Evolutionary conservation across 64 coral and sea anemone species (phyloP), one percentile per base, ranked within the genome.

Genomic region (Acropora yongei): DNA sequence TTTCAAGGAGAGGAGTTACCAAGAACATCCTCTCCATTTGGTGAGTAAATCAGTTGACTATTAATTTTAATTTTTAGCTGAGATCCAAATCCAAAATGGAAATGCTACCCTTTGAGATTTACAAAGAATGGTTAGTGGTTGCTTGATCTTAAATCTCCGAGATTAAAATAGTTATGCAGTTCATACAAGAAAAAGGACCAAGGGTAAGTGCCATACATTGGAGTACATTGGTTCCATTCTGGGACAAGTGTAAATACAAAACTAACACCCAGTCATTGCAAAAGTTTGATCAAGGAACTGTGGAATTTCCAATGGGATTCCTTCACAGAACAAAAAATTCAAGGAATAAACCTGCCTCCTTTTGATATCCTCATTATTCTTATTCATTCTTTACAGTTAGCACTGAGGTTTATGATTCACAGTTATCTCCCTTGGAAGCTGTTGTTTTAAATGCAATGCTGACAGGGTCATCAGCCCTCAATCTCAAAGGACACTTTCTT

Each of bases 401-500:
- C 91, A 67, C 83, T 48, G 83, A 88, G 41, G 63, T 79, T 16
- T 87, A 93, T 49, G 71, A 87, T 53, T 82, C 40, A 12, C 88
- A 94, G 57, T 76, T 98, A 87, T 87, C 96, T 20, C 93, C 96
- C 5, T 16, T 95, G 47, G 96, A 98, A 93, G 90, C 91, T 17
- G 90, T 93, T 1, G 87, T 98, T 51, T 86, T 98, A 5, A 95
- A 98, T 89, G 83, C 96, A 0, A 92, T 98, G 76, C 82, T 98
- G 71, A 91, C 86, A 41, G 75, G 53, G 2, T 90, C 93, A 49
- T 78, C 96, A n/a, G 85, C 40, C 3, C 96, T 98, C 0, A 95
- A 98, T 39, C 82, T 98, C 40, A 95, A 90, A 82, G 96, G 93
- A 19, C 93, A 93, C 61, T 98, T 98, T 48, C 76, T 98, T 5